Conservation (phyloP, 1,140 invertebrate species). For the Drosophila auraria region DNA sequence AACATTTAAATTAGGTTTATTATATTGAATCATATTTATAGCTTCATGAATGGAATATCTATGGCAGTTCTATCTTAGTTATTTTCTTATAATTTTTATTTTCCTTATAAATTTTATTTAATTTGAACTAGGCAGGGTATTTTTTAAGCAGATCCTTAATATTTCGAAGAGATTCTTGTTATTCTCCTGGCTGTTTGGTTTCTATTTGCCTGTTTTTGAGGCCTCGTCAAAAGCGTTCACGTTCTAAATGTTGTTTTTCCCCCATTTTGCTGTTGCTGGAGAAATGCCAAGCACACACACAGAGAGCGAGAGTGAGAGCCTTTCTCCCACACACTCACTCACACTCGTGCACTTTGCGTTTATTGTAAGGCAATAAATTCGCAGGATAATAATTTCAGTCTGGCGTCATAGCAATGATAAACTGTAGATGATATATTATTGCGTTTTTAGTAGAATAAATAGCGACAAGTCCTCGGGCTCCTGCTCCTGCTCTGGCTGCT, state of each 20-base stretch:
- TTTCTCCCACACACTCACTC: slow-evolving; percentile 11
- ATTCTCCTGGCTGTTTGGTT: background rate
- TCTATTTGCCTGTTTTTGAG: slow-evolving; percentile 47
- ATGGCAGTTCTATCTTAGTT: background rate
- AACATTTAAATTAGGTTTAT: too few species aligned
- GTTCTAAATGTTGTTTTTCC: slow-evolving; percentile 54
- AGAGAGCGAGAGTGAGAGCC: slow-evolving; percentile 7
- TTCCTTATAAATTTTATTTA: background rate
- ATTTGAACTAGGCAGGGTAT: background rate
- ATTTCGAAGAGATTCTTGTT: background rate
- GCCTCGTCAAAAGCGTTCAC: slow-evolving; percentile 63
- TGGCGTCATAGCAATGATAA: slow-evolving; percentile 85
- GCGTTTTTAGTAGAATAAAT: slow-evolving; percentile 82
- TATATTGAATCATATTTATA: background rate
- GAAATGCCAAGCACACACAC: slow-evolving; percentile 25
- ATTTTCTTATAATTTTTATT: background rate
- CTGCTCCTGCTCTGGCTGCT: background rate
- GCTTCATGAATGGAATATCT: background rate
- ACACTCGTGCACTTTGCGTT: slow-evolving; percentile 66
- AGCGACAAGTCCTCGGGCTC: slow-evolving; percentile 42
- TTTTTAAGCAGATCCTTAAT: background rate
- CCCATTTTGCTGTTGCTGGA: slow-evolving; percentile 32
- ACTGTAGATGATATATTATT: slow-evolving; percentile 85
- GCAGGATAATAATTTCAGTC: slow-evolving; percentile 84
- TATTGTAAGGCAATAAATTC: slow-evolving; percentile 84